A percentile compares a stretch with the other conserved stretches of the same genome.
phyloP scores from a whole-genome alignment of 2,113 vertebrate species.

The Seriola dumerili region DNA sequence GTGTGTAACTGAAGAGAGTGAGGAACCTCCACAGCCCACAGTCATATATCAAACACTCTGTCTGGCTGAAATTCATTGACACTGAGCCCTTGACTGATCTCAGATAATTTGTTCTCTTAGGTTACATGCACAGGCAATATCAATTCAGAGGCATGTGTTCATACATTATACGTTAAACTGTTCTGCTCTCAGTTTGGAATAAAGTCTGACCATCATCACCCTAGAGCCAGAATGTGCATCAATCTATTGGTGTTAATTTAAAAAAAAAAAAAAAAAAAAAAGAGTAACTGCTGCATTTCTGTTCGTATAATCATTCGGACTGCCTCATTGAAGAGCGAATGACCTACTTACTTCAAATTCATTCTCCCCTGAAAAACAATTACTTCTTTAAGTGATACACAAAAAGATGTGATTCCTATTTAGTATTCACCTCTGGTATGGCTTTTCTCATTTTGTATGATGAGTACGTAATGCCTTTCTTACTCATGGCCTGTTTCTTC shows the following conservation, averaged over 20 bases:
- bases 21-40: not conserved
- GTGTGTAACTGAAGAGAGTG: too few relatives aligned
- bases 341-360: conserved; percentile 35
- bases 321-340: not conserved
- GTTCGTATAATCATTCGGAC: conserved; percentile 9
- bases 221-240: not conserved
- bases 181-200: not conserved
- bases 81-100: not conserved
- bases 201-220: not conserved
- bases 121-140: not conserved
- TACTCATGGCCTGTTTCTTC: not conserved
- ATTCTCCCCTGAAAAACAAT: conserved; percentile 25
- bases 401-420: conserved; percentile 6
- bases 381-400: conserved; percentile 1
- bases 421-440: not conserved
- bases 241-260: not conserved
- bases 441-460: not conserved
- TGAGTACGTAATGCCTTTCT: not conserved
- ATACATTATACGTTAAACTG: conserved; percentile 5
- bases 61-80: not conserved
- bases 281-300: conserved; percentile 9
- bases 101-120: not conserved
- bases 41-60: not conserved
- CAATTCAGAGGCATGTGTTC: conserved; percentile 1
- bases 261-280: not conserved